A percentile compares a stretch with the other conserved stretches of the same genome.
These are phyloP conservation scores for Strongylocentrotus purpuratus DNA, from an alignment of 35 echinoderm and acorn worm species.

Conservation along the genomic window DNA sequence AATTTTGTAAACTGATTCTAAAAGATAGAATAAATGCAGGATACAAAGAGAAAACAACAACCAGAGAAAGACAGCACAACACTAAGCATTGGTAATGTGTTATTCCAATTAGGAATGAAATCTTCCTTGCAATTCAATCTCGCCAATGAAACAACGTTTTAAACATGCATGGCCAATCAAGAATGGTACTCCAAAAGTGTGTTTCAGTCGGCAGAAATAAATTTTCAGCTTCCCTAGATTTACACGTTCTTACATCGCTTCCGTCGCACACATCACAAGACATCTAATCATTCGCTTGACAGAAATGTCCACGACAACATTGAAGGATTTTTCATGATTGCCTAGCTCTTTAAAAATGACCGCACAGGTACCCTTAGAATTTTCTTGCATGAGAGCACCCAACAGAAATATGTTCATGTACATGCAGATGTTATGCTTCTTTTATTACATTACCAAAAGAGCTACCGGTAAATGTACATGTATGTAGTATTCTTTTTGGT, in stretches of 20 bases:
- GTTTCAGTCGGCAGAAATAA: background rate
- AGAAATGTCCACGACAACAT: conserved; percentile 1
- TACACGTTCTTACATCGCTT: background rate
- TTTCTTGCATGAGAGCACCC: too few relatives aligned
- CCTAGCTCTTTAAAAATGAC: too few relatives aligned
- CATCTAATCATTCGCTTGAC: background rate
- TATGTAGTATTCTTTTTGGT: background rate
- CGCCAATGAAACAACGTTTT: background rate
- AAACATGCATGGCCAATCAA: conserved; percentile 16
- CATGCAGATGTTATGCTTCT: too few relatives aligned
- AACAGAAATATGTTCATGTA: background rate
- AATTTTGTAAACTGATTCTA: too few relatives aligned
- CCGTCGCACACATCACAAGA: background rate
- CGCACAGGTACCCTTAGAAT: too few relatives aligned
- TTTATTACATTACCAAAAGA: background rate
- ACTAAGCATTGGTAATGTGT: background rate
- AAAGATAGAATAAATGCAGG: too few relatives aligned
- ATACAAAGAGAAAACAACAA: too few relatives aligned
- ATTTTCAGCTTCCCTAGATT: background rate
- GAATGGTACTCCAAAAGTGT: background rate
- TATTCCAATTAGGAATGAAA: background rate
- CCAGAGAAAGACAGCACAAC: background rate
- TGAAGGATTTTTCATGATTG: background rate
- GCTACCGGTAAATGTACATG: background rate
- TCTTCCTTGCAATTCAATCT: background rate